Evolutionary conservation across 2,888 invertebrate genomes (phyloP), one percentile per base, ranked within the genome.

Genomic region (Punctoribates punctum): DNA sequence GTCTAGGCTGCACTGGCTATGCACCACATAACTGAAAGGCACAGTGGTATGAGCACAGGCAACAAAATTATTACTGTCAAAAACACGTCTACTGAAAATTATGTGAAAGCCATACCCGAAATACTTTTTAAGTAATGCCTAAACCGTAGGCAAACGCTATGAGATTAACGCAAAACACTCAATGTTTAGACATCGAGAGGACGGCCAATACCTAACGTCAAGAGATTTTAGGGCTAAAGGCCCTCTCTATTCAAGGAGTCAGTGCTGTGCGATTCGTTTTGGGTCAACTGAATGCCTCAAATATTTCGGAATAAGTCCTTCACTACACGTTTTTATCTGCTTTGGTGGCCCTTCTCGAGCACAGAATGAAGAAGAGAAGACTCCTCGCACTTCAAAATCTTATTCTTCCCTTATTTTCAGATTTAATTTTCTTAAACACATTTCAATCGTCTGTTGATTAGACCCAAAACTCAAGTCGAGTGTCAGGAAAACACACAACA

Each of bases 51-150:
- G 65, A 65, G 27, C 65, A 65, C 60, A 25, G 27, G 34, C 13
- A 29, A 20, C 72, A 48, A 42, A 42, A 72, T 72, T 46, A 72
- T 72, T 72, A 72, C 72, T 72, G 72, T 72, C 72, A 72, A 48
- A 72, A 72, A 72, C 72, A 72, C 46, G 48, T 72, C 72, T 72
- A 72, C 72, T 72, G 72, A 72, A 67, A 67, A 72, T 72, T 72
- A 72, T 72, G 65, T 67, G 72, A 72, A 65, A 72, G 72, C 42
- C 72, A 72, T 72, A 72, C 72, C 72, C 72, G 72, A 72, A 65
- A 67, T 67, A 67, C 23, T 23, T 60, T 42, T 15, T 23, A 54
- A 54, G 23, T 54, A 20, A 54, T 42, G 38, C 23, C 60, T 25
- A 25, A 67, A 27, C 11, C 20, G 15, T 20, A 38, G n/a, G n/a